Evolutionary conservation across 2,888 invertebrate genomes (phyloP).

Genomic region (Microctonus aethiopoides): DNA sequence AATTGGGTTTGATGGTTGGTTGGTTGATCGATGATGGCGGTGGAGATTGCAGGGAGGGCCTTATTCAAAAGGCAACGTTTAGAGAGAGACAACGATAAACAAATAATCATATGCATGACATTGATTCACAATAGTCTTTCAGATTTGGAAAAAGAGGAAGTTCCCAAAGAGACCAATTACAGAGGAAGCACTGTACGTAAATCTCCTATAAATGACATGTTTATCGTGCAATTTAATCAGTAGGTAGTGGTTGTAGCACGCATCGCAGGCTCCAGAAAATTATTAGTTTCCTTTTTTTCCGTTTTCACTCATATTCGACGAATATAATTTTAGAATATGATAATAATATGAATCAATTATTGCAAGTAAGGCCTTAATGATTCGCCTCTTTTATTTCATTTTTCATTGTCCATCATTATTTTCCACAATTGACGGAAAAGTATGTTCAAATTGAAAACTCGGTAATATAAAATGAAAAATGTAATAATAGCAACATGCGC

Average conservation of each 20-base stretch:
- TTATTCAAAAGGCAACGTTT: too few species aligned
- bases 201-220: not conserved
- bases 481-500: too few species aligned
- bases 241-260: constrained; percentile 3
- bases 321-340: not conserved
- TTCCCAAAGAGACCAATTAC: too few species aligned
- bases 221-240: constrained; percentile 18
- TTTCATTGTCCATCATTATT: not conserved
- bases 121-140: too few species aligned
- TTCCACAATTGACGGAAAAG: not conserved
- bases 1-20: too few species aligned
- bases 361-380: not conserved
- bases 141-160: too few species aligned
- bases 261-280: not conserved
- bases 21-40: too few species aligned
- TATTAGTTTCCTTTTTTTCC: not conserved
- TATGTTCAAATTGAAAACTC: not conserved
- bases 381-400: not conserved
- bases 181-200: not conserved
- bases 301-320: not conserved
- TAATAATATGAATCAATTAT: not conserved
- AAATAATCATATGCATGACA: too few species aligned
- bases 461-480: too few species aligned
- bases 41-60: too few species aligned
- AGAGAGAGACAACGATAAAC: too few species aligned